phyloP scores from a whole-genome alignment of 2,888 invertebrate genomes.

The Phasia obesa region DNA sequence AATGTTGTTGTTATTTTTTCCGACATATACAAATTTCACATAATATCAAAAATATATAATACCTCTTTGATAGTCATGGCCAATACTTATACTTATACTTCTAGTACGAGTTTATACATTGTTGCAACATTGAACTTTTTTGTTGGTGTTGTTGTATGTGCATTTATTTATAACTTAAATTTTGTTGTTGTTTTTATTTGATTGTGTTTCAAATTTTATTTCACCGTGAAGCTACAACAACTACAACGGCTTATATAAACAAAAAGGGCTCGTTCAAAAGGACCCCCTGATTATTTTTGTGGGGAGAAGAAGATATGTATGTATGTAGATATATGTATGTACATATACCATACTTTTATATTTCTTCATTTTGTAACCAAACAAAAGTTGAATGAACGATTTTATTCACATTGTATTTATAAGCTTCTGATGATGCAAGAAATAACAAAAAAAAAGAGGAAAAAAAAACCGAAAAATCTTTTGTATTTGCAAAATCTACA shows the following conservation, averaged over 20 bases:
- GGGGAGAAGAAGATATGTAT: constrained; percentile 2
- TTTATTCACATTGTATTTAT: constrained; percentile 55
- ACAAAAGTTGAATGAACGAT: constrained; percentile 71
- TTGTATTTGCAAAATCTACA: constrained; percentile 19
- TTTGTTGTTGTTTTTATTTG: constrained; percentile 7
- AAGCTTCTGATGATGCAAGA: constrained; percentile 37
- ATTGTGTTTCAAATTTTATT: constrained; percentile 4
- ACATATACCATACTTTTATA: constrained; percentile 20
- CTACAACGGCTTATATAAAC: background rate
- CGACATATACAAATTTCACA: background rate
- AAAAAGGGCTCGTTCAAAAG: constrained; percentile 49
- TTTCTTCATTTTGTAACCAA: constrained; percentile 36
- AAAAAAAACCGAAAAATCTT: constrained; percentile 31
- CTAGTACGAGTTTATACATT: background rate
- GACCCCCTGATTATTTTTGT: background rate
- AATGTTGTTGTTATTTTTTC: background rate
- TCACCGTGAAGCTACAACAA: constrained; percentile 17
- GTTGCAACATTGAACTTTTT: background rate
- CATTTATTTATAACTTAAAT: constrained; percentile 19
- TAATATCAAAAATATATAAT: background rate
- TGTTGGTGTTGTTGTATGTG: background rate
- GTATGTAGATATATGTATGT: too few species aligned
- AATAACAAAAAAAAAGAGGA: constrained; percentile 45
- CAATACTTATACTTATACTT: background rate
- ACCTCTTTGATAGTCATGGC: background rate